Conservation (phyloP, 2,888 invertebrate genomes). For the Drosophila ustulata region DNA sequence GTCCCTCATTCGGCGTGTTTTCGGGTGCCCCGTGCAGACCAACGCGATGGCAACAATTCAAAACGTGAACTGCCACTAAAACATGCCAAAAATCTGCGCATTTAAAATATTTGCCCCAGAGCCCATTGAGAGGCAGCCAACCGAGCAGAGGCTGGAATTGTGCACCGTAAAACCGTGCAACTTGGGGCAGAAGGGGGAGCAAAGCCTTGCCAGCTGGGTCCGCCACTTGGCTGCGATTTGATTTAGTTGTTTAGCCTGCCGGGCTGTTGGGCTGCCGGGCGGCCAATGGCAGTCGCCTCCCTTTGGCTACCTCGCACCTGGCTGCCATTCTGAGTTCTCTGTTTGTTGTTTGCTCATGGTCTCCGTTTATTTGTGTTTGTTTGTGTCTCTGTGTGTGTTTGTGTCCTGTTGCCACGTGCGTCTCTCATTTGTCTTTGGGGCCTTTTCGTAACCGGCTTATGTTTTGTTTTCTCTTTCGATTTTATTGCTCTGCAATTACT, state of each 20-base stretch:
- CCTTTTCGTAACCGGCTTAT: conserved; percentile 39
- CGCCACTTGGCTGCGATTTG: conserved; percentile 69
- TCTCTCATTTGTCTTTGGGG: conserved; percentile 42
- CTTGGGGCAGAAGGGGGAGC: not conserved
- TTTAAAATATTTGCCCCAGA: conserved; percentile 80
- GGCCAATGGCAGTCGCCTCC: conserved; percentile 41
- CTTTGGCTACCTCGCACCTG: conserved; percentile 58
- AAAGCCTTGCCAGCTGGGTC: conserved; percentile 53
- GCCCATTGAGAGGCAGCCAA: conserved; percentile 75
- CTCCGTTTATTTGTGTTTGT: conserved; percentile 54
- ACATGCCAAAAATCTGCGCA: conserved; percentile 81
- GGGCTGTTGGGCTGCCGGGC: conserved; percentile 3
- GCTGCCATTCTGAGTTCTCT: conserved; percentile 42
- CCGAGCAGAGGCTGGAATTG: conserved; percentile 56
- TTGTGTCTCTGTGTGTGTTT: conserved; percentile 16
- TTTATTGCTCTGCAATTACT: conserved; percentile 59
- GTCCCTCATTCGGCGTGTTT: not conserved
- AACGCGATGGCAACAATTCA: conserved; percentile 72
- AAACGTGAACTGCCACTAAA: conserved; percentile 80
- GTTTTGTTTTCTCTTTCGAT: conserved; percentile 39
- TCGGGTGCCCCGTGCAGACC: not conserved
- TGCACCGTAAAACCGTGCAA: conserved; percentile 27
- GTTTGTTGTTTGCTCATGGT: conserved; percentile 56
- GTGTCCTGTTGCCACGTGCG: conserved; percentile 61
- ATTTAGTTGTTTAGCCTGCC: conserved; percentile 69